Percentiles rank a stretch among this genome's conserved stretches.
Conservation (phyloP, 2,797 vertebrate species). For the Buceros bicornis region DNA sequence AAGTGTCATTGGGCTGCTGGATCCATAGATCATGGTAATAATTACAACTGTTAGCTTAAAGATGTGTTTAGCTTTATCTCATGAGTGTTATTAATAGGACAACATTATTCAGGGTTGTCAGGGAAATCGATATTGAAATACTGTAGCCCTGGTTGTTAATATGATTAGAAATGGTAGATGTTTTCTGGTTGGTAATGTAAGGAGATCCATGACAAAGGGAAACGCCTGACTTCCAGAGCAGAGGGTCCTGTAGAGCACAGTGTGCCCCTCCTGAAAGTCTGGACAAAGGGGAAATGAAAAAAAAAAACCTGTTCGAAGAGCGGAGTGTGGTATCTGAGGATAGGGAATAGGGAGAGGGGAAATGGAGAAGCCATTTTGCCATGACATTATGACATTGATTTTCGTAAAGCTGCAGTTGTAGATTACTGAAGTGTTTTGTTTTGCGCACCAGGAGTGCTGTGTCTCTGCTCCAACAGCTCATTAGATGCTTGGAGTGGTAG, state of each 20-base stretch:
- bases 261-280: not conserved
- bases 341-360: not conserved
- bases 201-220: not conserved
- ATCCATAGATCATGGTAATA: conserved; percentile 19
- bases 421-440: conserved; percentile 4
- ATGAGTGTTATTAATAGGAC: conserved; percentile 44
- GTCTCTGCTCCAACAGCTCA: not conserved
- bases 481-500: not conserved
- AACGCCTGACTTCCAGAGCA: not conserved
- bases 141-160: not conserved
- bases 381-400: not conserved
- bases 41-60: conserved; percentile 30
- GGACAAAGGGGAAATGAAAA: not conserved
- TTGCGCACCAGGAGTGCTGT: not conserved
- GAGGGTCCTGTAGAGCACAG: not conserved
- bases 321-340: not conserved
- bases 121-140: conserved; percentile 64
- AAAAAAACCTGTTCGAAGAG: not conserved
- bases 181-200: not conserved
- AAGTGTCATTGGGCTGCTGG: not conserved
- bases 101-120: conserved; percentile 37
- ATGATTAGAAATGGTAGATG: not conserved
- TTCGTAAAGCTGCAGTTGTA: not conserved
- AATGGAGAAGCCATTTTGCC: not conserved
- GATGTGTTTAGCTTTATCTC: conserved; percentile 12